Evolutionary conservation across 1,140 invertebrate species (phyloP).

Genomic region (Eupristina koningsbergeri): DNA sequence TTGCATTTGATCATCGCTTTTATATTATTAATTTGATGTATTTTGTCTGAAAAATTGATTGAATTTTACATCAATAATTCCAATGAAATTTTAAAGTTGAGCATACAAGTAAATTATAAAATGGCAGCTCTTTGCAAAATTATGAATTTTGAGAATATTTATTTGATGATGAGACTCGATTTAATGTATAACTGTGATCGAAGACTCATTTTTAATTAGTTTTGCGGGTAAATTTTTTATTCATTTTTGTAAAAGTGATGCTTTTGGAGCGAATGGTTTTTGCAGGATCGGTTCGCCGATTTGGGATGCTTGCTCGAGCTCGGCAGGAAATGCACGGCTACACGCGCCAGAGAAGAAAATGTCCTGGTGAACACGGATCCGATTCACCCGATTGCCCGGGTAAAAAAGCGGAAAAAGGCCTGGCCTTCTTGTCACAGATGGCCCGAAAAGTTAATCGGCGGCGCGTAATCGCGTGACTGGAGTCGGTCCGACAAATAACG

Average conservation of each 20-base stretch:
- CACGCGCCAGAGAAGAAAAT: background rate
- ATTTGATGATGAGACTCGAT: background rate
- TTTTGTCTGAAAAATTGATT: background rate
- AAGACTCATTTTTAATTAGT: too few species aligned
- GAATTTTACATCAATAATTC: background rate
- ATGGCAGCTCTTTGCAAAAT: background rate
- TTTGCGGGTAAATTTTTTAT: too few species aligned
- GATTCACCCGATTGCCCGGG: background rate
- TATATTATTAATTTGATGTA: background rate
- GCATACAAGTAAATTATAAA: background rate
- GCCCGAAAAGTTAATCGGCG: conserved; percentile 45
- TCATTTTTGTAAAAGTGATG: too few species aligned
- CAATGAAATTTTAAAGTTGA: background rate
- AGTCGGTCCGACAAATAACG: conserved; percentile 12
- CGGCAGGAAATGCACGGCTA: background rate
- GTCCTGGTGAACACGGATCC: background rate
- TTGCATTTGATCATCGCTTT: background rate
- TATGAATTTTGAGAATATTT: background rate
- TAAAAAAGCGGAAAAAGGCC: background rate
- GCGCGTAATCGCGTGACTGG: conserved; percentile 37
- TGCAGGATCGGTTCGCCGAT: too few species aligned
- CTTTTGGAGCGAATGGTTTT: too few species aligned
- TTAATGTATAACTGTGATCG: too few species aligned
- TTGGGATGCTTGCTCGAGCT: background rate
- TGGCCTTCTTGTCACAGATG: conserved; percentile 6